Percentiles rank a stretch among this genome's conserved stretches.
These are phyloP conservation scores for Gracilinanus agilis DNA, from an alignment of 2,113 vertebrate genomes.

Conservation along the genomic window DNA sequence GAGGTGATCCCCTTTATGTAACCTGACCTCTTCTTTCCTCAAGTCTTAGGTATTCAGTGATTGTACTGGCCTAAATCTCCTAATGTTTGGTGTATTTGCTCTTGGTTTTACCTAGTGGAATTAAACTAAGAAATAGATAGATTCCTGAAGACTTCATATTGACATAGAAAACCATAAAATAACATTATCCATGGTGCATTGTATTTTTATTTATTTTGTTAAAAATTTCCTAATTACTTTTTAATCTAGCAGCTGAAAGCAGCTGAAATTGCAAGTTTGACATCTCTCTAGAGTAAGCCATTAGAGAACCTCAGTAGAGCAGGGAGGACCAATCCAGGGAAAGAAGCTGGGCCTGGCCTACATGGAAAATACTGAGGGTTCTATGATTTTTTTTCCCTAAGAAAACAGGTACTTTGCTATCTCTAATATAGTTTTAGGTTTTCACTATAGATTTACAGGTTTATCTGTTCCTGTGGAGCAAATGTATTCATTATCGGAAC, in stretches of 20 bases:
- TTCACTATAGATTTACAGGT: background rate
- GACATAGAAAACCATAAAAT: background rate
- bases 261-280: background rate
- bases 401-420: background rate
- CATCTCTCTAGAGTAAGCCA: background rate
- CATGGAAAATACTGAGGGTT: background rate
- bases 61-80: background rate
- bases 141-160: background rate
- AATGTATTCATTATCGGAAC: background rate
- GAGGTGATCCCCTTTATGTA: background rate
- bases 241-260: background rate
- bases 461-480: background rate
- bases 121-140: background rate
- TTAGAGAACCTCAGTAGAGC: background rate
- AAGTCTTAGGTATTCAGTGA: background rate
- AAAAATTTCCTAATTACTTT: background rate
- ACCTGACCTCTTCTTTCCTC: background rate
- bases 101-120: background rate
- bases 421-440: background rate
- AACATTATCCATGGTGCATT: background rate
- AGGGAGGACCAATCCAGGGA: background rate
- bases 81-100: background rate
- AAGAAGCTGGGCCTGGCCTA: background rate
- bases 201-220: background rate
- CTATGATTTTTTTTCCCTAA: background rate